Percentiles rank a stretch among this genome's conserved stretches.
Evolutionary conservation across 2,797 vertebrate species (phyloP).

Genomic region (Pangasius sanitwongsei): DNA sequence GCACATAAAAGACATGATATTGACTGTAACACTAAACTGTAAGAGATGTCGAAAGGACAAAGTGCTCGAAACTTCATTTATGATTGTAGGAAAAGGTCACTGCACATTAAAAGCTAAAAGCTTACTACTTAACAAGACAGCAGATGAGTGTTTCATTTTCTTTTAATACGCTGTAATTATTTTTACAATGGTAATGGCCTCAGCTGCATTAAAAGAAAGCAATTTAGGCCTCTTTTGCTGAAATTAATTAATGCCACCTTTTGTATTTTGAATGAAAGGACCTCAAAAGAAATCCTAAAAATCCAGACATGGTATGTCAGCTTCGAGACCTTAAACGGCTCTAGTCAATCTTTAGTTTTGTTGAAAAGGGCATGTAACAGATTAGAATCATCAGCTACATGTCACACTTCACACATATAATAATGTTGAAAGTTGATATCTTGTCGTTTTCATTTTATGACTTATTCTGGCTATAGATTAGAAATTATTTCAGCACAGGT

Average conservation of each 20-base stretch:
- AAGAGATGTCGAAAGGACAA: not conserved
- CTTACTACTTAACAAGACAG: not conserved
- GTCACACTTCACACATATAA: not conserved
- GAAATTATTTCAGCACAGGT: not conserved
- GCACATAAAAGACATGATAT: conserved; percentile 15
- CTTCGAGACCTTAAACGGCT: not conserved
- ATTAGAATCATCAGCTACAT: not conserved
- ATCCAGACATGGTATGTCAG: not conserved
- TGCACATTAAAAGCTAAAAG: conserved; percentile 13
- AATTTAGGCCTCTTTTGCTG: not conserved
- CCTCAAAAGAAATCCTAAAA: not conserved
- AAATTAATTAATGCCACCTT: not conserved
- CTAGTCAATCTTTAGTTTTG: not conserved
- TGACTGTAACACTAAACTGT: conserved; percentile 15
- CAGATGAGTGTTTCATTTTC: not conserved
- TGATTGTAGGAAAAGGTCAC: conserved; percentile 17
- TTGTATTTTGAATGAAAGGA: conserved; percentile 5
- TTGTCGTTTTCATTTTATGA: not conserved
- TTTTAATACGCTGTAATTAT: conserved; percentile 8
- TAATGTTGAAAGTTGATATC: not conserved
- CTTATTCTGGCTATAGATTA: not conserved
- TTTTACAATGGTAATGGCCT: not conserved
- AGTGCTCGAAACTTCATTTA: conserved; percentile 11
- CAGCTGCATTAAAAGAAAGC: not conserved
- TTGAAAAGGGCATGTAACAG: not conserved